phyloP scores from a whole-genome alignment of 2,797 vertebrate species.

The Sebastes kiyomatsui region DNA sequence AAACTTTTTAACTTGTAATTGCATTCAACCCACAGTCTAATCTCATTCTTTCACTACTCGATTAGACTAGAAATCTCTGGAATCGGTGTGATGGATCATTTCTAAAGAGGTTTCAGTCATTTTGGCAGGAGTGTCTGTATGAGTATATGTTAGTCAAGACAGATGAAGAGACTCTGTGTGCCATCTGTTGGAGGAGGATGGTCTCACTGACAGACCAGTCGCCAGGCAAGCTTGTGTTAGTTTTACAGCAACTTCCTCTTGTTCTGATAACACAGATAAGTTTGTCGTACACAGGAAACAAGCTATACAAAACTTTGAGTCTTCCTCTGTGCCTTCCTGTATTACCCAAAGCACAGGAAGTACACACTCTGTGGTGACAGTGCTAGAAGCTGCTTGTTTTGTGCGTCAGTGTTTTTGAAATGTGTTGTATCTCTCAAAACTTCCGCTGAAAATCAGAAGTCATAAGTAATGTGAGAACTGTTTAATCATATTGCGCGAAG shows the following conservation, averaged over 20 bases:
- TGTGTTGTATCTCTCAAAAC: neutral
- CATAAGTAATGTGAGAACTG: neutral
- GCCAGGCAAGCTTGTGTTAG: neutral
- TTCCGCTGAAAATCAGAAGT: neutral
- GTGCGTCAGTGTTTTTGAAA: neutral
- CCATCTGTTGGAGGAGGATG: neutral
- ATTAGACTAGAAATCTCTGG: neutral
- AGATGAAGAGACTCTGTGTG: neutral
- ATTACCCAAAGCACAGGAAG: constrained; percentile 12
- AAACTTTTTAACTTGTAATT: neutral
- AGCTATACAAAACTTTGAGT: neutral
- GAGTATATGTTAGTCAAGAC: neutral
- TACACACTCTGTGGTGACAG: neutral
- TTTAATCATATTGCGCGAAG: neutral
- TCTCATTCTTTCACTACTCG: neutral
- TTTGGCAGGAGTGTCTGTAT: neutral
- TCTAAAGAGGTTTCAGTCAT: neutral
- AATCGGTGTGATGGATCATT: neutral
- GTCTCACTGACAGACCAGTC: neutral
- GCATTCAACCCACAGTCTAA: neutral
- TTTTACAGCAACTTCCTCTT: constrained; percentile 17
- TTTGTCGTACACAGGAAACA: neutral
- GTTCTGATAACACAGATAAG: constrained; percentile 3
- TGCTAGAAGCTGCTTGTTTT: neutral
- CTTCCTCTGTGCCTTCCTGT: constrained; percentile 18